phyloP scores from a whole-genome alignment of 2,797 vertebrate species.

The Apodemus agrarius region DNA sequence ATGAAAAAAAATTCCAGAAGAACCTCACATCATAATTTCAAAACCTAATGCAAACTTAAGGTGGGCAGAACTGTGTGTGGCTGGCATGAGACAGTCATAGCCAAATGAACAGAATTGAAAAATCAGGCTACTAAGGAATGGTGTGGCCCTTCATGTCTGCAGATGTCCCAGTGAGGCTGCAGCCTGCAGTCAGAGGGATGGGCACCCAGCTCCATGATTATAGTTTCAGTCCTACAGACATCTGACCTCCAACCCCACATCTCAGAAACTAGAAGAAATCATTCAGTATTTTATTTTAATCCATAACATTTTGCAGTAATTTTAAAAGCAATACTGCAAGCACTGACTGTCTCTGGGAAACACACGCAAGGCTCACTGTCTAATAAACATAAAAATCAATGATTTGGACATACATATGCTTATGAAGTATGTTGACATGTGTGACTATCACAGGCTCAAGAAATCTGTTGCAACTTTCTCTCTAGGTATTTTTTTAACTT shows the following conservation, averaged over 20 bases:
- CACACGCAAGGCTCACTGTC: not conserved
- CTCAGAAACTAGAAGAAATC: not conserved
- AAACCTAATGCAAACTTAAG: not conserved
- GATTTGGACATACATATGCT: not conserved
- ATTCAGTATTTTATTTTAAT: not conserved
- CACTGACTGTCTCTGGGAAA: not conserved
- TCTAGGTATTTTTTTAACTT: not conserved
- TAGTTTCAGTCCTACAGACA: not conserved
- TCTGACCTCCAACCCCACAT: not conserved
- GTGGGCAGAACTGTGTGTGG: not conserved
- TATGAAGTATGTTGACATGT: not conserved
- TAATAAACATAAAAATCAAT: not conserved
- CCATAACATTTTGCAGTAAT: not conserved
- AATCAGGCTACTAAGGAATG: not conserved
- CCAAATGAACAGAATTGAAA: not conserved
- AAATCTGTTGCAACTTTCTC: not conserved
- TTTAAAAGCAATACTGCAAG: slow-evolving; percentile 18
- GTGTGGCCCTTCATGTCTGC: not conserved
- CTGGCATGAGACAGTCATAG: not conserved
- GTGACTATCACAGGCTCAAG: not conserved
- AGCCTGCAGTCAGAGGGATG: no score
- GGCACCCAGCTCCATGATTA: not conserved
- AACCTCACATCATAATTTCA: slow-evolving; percentile 4
- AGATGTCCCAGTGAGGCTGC: not conserved
- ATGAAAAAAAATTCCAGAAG: not conserved